These are phyloP conservation scores for Anhinga rufa DNA, from an alignment of 2,113 vertebrate species.

Conservation along the genomic window DNA sequence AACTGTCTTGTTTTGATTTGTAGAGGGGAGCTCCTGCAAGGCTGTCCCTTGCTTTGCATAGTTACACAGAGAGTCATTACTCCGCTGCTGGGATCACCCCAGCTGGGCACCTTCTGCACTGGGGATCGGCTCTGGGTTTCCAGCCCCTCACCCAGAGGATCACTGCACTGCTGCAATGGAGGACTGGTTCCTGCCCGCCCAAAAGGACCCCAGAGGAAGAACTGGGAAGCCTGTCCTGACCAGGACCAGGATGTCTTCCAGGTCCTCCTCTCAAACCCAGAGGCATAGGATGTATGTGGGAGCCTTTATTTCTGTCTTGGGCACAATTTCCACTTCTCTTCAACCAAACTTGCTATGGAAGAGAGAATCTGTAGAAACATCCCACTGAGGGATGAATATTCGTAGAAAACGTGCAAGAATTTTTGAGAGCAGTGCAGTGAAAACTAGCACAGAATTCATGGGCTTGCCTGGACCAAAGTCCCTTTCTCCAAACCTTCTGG, in stretches of 20 bases:
- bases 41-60: not conserved
- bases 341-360: not conserved
- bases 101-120: fast-evolving
- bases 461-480: not conserved
- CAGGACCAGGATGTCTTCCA: not conserved
- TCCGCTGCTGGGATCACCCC: not conserved
- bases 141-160: not conserved
- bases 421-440: not conserved
- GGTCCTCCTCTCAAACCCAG: not conserved
- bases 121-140: not conserved
- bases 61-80: not conserved
- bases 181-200: not conserved
- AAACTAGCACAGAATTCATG: not conserved
- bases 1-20: not conserved
- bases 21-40: not conserved
- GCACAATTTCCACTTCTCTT: not conserved
- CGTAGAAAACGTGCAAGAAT: not conserved
- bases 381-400: not conserved
- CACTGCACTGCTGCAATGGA: not conserved
- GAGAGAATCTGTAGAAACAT: not conserved
- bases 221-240: not conserved
- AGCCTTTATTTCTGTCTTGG: not conserved
- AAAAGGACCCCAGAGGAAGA: not conserved
- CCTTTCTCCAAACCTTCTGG: not conserved
- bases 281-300: not conserved